Percentiles rank a stretch among this genome's conserved stretches.
These are phyloP conservation scores for Chrysocyon brachyurus DNA, from an alignment of 2,797 vertebrate species.

Conservation along the genomic window DNA sequence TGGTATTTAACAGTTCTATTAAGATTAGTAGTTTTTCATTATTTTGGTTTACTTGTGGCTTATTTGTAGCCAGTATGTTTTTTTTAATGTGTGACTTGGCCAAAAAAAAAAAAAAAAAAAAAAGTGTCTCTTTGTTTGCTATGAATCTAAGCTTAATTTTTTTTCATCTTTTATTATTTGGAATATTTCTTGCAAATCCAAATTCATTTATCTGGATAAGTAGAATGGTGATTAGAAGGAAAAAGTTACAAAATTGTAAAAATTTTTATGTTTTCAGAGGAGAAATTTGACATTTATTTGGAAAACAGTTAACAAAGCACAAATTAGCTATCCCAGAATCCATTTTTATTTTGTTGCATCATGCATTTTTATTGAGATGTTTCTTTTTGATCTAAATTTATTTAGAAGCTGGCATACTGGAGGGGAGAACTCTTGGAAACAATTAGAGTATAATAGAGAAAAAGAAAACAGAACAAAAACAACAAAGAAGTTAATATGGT, in stretches of 20 bases:
- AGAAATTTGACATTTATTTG: conserved; percentile 24
- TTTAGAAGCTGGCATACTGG: neutral
- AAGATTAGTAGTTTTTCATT: conserved; percentile 23
- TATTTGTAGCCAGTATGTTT: neutral
- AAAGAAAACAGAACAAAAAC: neutral
- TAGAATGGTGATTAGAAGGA: conserved; percentile 13
- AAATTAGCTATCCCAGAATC: conserved; percentile 8
- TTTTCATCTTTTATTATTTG: conserved; percentile 46
- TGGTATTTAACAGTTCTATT: neutral
- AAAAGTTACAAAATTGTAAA: neutral
- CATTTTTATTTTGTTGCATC: conserved; percentile 8
- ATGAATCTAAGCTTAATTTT: neutral
- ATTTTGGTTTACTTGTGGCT: neutral
- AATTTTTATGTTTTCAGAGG: conserved; percentile 9
- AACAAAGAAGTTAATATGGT: neutral
- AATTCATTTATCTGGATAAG: neutral
- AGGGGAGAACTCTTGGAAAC: neutral
- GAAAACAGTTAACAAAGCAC: neutral
- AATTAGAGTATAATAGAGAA: neutral
- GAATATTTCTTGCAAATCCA: neutral
- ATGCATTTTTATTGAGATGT: neutral
- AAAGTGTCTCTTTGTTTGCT: neutral
- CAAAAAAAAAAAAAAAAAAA: neutral
- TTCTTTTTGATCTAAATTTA: conserved; percentile 27
- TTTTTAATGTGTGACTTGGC: neutral